These are phyloP conservation scores for Lipophrys pholis DNA, from an alignment of 2,113 vertebrate species.

Conservation along the genomic window DNA sequence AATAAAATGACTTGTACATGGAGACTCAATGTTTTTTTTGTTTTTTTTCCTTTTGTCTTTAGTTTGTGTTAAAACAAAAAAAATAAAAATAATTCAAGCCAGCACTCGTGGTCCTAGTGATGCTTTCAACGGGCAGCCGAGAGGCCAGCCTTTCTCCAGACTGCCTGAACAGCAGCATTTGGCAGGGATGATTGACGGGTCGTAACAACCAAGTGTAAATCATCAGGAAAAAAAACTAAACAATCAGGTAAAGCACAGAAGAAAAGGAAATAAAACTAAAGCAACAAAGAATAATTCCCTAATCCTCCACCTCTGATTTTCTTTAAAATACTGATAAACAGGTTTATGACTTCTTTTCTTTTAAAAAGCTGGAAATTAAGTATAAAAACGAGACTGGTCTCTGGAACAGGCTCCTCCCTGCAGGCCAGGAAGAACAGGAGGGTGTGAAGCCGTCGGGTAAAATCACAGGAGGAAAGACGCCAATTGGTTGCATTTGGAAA, in stretches of 20 bases:
- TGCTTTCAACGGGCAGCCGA: constrained; percentile 71
- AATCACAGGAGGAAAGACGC: too few relatives aligned
- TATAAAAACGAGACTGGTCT: constrained; percentile 71
- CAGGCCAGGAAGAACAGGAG: constrained; percentile 58
- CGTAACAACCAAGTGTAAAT: constrained; percentile 54
- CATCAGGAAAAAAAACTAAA: constrained; percentile 42
- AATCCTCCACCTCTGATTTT: constrained; percentile 70
- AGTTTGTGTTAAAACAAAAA: constrained; percentile 62
- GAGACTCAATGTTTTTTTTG: constrained; percentile 41
- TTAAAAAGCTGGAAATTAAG: constrained; percentile 62
- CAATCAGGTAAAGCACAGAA: constrained; percentile 61
- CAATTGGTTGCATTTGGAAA: too few relatives aligned
- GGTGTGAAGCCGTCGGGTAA: constrained; percentile 9
- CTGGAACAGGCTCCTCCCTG: constrained; percentile 64
- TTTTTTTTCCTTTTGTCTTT: constrained; percentile 52
- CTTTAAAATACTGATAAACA: constrained; percentile 84
- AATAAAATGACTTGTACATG: constrained; percentile 79
- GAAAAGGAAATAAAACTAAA: constrained; percentile 57
- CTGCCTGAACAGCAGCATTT: constrained; percentile 76
- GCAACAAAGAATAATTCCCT: constrained; percentile 57
- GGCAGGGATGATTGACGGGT: constrained; percentile 70
- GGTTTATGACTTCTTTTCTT: constrained; percentile 61
- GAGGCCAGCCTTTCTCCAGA: constrained; percentile 69
- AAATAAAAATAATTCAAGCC: constrained; percentile 50
- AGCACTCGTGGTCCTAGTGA: constrained; percentile 54